Evolutionary conservation across 1,140 invertebrate species (phyloP).

Genomic region (Heliconius hermathena): DNA sequence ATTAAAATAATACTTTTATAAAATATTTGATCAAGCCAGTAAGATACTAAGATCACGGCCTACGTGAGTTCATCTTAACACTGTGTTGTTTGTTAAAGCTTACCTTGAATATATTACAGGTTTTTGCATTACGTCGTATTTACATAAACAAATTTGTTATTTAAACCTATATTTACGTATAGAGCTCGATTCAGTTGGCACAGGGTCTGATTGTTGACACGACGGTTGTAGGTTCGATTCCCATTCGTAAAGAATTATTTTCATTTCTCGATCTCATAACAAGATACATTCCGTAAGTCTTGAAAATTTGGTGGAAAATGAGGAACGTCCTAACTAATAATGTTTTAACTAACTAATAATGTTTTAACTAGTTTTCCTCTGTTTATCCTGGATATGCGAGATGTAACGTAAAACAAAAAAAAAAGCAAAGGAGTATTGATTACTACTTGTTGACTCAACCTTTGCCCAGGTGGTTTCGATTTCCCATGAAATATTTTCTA

Average conservation of each 20-base stretch:
- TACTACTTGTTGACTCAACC: no score
- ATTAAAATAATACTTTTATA: no score
- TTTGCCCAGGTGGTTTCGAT: no score
- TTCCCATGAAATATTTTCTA: no score
- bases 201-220: no score
- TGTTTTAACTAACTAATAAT: neutral
- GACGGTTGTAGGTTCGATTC: no score
- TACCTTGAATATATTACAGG: conserved; percentile 16
- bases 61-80: conserved; percentile 11
- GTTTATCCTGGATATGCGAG: neutral
- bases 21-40: neutral
- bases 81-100: conserved; percentile 21
- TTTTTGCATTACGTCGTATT: conserved; percentile 19
- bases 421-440: no score
- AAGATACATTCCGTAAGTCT: no score
- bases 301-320: neutral
- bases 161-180: neutral
- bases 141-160: conserved; percentile 20
- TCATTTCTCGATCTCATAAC: no score
- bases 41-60: neutral
- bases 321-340: no score
- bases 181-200: no score
- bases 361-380: neutral
- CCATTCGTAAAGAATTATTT: no score
- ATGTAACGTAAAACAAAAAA: neutral